A percentile compares a stretch with the other conserved stretches of the same genome.
phyloP scores from a whole-genome alignment of 2,797 vertebrate genomes.

The Xenopus petersii region DNA sequence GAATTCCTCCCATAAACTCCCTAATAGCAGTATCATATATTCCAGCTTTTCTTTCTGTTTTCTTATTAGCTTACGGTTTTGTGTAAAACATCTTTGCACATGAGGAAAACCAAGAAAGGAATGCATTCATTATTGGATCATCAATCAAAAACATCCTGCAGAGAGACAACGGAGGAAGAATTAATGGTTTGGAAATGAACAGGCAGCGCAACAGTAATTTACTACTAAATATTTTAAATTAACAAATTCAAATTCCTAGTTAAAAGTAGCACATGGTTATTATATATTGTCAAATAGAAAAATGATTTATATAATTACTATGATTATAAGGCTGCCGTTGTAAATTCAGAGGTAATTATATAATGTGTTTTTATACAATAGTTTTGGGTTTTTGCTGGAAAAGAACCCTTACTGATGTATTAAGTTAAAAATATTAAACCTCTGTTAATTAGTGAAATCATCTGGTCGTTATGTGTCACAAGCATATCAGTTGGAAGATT shows the following conservation, averaged over 20 bases:
- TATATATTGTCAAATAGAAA: not conserved
- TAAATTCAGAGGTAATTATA: not conserved
- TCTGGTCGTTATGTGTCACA: no score
- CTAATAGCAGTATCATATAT: no score
- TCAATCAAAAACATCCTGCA: conserved; percentile 24
- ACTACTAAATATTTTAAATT: conserved; percentile 27
- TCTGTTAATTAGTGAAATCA: no score
- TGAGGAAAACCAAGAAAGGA: not conserved
- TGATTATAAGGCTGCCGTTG: not conserved
- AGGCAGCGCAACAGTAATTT: conserved; percentile 17
- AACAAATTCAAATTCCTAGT: conserved; percentile 10
- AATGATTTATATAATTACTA: conserved; percentile 5
- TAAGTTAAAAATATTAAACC: no score
- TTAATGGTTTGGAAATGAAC: conserved; percentile 23
- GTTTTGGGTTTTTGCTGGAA: not conserved
- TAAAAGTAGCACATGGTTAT: not conserved
- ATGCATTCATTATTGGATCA: conserved; percentile 16
- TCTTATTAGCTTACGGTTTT: no score
- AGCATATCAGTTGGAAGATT: no score
- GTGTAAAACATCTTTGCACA: conserved; percentile 2
- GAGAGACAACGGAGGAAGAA: conserved; percentile 20
- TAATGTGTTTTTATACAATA: not conserved
- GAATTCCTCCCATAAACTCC: no score
- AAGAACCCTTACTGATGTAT: no score
- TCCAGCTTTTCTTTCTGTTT: no score